phyloP scores from a whole-genome alignment of 2,797 vertebrate genomes.

The Acanthurus tractus region DNA sequence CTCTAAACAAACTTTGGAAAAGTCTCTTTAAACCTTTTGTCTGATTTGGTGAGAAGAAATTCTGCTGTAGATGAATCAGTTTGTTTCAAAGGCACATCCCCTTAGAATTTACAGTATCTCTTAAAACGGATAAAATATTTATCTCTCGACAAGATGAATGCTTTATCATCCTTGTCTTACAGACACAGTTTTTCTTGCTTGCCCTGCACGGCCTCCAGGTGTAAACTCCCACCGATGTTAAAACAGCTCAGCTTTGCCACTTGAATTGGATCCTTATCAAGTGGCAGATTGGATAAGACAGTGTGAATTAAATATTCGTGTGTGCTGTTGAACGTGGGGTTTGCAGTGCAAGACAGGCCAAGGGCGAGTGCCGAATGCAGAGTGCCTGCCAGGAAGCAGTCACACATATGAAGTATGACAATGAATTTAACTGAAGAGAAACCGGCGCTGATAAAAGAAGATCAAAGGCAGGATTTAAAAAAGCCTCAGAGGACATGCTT shows the following conservation, averaged over 20 bases:
- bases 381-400: slow-evolving; percentile 67
- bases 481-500: slow-evolving; percentile 72
- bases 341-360: slow-evolving; percentile 58
- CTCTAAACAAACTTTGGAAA: slow-evolving; percentile 37
- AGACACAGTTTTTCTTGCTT: slow-evolving; percentile 47
- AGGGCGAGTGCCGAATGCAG: slow-evolving; percentile 70
- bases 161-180: slow-evolving; percentile 20
- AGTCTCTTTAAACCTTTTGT: slow-evolving; percentile 35
- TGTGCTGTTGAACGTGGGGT: slow-evolving; percentile 55
- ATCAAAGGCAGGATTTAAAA: slow-evolving; percentile 76
- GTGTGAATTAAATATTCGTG: slow-evolving; percentile 70
- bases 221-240: slow-evolving; percentile 44
- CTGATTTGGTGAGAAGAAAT: slow-evolving; percentile 26
- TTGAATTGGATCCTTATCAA: slow-evolving; percentile 64
- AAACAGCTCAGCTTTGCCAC: slow-evolving; percentile 40
- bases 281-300: slow-evolving; percentile 63
- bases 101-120: slow-evolving; percentile 35
- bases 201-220: slow-evolving; percentile 42
- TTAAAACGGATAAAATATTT: slow-evolving; percentile 56
- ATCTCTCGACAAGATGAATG: slow-evolving; percentile 42
- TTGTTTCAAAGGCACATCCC: slow-evolving; percentile 28
- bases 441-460: slow-evolving; percentile 59
- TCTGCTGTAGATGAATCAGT: slow-evolving; percentile 34
- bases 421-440: slow-evolving; percentile 64
- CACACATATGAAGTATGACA: slow-evolving; percentile 73